Evolutionary conservation across 2,797 vertebrate species (phyloP), one percentile per base, ranked within the genome.

Genomic region (Zalophus californianus): DNA sequence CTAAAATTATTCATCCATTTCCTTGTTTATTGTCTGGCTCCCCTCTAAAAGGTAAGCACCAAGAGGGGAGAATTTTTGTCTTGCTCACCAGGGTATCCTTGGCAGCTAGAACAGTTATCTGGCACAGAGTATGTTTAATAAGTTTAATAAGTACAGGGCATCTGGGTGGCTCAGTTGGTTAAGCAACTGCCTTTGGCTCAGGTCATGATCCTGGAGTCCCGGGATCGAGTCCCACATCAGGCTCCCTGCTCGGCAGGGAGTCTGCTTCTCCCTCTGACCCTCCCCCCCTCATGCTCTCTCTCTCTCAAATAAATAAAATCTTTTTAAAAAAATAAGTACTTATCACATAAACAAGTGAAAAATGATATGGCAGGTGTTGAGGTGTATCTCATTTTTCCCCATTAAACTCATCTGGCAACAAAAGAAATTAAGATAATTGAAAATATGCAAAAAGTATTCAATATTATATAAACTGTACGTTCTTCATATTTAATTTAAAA

Each of bases 331-430:
- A 96, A 66, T 79, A 73, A 44, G 8, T 52, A 90, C n/a, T 73
- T 89, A 56, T 52, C 78, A 44, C 94, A 88, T 80, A 89, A 92
- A 88, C 70, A 91, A 90, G 56, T 86, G 78, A 87, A 88, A 56
- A 91, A 89, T 52, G 23, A 80, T 35, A 92, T n/a, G 6, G 48
- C 23, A 86, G 32, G 3, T 52, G 9, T 52, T 90, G 50, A 87
- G 20, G 29, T 58, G 79, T 92, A 93, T 27, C 12, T 41, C 79
- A 83, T 86, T 35, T 58, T 32, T 8, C 13, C 64, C 21, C n/a
- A 89, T 60, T 72, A 90, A 92, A 78, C 32, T 64, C 29, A 50
- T 25, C 20, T 52, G 23, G 23, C 27, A 93, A 82, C 10, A n/a
- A 96, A 83, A 82, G 12, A 86, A 96, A 87, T 50, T 56, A 78